phyloP scores from a whole-genome alignment of 2,797 vertebrate genomes.

The Garrulus glandarius region DNA sequence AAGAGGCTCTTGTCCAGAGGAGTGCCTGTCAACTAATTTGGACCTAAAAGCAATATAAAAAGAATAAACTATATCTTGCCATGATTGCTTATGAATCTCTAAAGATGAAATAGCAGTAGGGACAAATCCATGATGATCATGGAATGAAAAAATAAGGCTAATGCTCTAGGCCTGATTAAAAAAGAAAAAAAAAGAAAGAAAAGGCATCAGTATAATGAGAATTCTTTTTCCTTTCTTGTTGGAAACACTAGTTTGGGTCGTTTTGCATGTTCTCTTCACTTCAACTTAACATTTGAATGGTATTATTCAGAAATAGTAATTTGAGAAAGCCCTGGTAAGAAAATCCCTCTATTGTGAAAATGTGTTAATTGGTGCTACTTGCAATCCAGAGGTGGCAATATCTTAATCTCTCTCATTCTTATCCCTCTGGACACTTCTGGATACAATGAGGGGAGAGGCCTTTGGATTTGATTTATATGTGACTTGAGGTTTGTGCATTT shows the following conservation, averaged over 20 bases:
- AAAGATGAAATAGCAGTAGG: background rate
- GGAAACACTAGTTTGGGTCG: background rate
- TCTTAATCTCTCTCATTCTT: conserved; percentile 16
- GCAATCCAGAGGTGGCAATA: conserved; percentile 29
- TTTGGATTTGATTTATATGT: background rate
- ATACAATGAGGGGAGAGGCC: background rate
- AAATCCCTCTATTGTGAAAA: conserved; percentile 2
- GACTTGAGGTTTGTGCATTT: background rate
- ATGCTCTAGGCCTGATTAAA: background rate
- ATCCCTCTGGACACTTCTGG: background rate
- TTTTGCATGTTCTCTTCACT: conserved; percentile 2
- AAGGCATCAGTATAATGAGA: background rate
- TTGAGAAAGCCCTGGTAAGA: conserved; percentile 7
- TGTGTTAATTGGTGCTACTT: conserved; percentile 35
- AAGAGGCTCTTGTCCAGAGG: background rate
- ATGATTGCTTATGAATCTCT: background rate
- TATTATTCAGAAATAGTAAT: conserved; percentile 23
- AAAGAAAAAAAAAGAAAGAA: background rate
- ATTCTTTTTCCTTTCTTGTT: background rate
- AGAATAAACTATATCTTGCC: background rate
- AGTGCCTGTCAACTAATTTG: background rate
- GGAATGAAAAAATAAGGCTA: background rate
- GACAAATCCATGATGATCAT: background rate
- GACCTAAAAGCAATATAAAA: background rate
- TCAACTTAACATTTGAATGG: background rate